phyloP scores from a whole-genome alignment of 2,888 invertebrate genomes.

The Temnothorax rugatulus region DNA sequence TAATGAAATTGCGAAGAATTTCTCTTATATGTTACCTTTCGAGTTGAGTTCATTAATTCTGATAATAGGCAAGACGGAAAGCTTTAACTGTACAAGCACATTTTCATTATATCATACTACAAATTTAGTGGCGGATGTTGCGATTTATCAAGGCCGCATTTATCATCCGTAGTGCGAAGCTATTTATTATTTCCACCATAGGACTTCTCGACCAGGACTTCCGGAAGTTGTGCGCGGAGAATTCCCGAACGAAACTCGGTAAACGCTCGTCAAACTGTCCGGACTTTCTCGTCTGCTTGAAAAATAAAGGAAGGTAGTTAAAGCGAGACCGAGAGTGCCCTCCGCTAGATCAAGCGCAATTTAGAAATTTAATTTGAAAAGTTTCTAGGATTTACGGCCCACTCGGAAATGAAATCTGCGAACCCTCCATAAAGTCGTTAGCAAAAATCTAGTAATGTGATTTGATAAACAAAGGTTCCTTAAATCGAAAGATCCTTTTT shows the following conservation, averaged over 20 bases:
- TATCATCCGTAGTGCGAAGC: slow-evolving; percentile 36
- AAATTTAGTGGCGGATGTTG: slow-evolving; percentile 47
- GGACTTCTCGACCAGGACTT: slow-evolving; percentile 49
- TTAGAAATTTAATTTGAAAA: slow-evolving; percentile 80
- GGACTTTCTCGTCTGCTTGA: slow-evolving; percentile 46
- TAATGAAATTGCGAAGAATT: slow-evolving; percentile 30
- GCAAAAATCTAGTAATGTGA: slow-evolving; percentile 33
- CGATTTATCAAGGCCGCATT: slow-evolving; percentile 48
- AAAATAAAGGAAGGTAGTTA: slow-evolving; percentile 58
- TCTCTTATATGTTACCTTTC: slow-evolving; percentile 1
- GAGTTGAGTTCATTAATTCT: slow-evolving; percentile 43
- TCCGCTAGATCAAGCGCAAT: slow-evolving; percentile 65
- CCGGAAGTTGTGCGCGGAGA: slow-evolving; percentile 44
- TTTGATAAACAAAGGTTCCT: slow-evolving; percentile 29
- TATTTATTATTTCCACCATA: slow-evolving; percentile 58
- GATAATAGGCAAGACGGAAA: slow-evolving; percentile 27
- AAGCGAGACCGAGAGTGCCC: slow-evolving; percentile 51
- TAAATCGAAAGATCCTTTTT: slow-evolving; percentile 12
- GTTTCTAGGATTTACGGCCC: slow-evolving; percentile 61
- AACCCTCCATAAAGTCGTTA: slow-evolving; percentile 54
- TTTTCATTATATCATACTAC: slow-evolving; percentile 47
- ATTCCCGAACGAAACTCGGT: slow-evolving; percentile 54
- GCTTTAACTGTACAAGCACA: slow-evolving; percentile 33
- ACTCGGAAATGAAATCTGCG: slow-evolving; percentile 60
- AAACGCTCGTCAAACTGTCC: slow-evolving; percentile 57